These are phyloP conservation scores for Synanthedon formicaeformis DNA, from an alignment of 2,888 invertebrate genomes.

Conservation along the genomic window DNA sequence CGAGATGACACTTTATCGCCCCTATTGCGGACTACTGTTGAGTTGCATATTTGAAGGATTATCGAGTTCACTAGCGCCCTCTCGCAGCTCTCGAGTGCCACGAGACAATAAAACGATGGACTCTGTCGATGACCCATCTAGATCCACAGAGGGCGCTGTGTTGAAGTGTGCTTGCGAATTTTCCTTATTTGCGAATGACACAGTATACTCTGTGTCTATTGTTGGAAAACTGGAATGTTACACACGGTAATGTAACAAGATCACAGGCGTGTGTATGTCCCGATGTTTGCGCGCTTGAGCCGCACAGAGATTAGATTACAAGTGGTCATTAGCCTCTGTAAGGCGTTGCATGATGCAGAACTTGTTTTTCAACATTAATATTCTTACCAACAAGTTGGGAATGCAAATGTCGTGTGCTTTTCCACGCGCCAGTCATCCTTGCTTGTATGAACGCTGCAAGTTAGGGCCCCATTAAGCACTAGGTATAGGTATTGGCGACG, in stretches of 20 bases:
- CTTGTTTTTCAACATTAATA: constrained; percentile 33
- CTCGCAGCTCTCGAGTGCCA: constrained; percentile 4
- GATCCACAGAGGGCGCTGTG: neutral
- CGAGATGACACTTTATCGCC: constrained; percentile 45
- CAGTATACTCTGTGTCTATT: neutral
- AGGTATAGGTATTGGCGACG: too few species aligned
- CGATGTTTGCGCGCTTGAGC: constrained; percentile 21
- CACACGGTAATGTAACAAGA: constrained; percentile 9
- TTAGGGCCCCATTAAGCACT: neutral
- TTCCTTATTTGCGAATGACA: neutral
- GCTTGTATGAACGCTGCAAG: neutral
- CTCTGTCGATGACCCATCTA: neutral
- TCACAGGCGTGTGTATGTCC: constrained; percentile 18
- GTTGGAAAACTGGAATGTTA: neutral
- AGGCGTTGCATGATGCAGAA: constrained; percentile 30
- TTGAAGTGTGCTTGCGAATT: neutral
- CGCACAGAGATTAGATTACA: constrained; percentile 51
- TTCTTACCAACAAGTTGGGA: constrained; percentile 7
- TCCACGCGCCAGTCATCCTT: neutral
- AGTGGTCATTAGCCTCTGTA: constrained; percentile 50
- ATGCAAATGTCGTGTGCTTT: constrained; percentile 12
- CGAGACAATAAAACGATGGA: neutral
- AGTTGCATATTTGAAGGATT: constrained; percentile 1
- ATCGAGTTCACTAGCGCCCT: constrained; percentile 6
- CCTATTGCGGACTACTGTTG: constrained; percentile 18